Evolutionary conservation across 1,140 invertebrate species (phyloP).

Genomic region (Heterodera carotae): DNA sequence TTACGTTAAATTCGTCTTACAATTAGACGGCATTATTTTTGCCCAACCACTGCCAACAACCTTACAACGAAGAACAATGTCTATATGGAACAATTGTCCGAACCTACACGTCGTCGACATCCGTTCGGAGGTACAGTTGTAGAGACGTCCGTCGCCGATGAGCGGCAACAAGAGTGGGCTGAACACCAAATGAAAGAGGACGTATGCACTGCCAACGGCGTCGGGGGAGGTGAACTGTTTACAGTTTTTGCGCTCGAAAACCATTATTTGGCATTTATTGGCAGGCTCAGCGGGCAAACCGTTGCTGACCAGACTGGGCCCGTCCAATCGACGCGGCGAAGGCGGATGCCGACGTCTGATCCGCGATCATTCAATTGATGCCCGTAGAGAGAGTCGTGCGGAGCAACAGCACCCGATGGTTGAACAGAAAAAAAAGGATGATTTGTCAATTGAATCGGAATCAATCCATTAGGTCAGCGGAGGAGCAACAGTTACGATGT

Average conservation of each 20-base stretch:
- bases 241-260: not conserved
- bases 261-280: not conserved
- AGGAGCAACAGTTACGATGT: not conserved
- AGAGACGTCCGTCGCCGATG: not conserved
- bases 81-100: constrained; percentile 20
- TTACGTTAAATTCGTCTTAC: not conserved
- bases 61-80: not conserved
- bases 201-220: not conserved
- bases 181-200: not conserved
- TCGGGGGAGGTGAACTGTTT: not conserved
- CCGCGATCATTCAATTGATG: constrained; percentile 22
- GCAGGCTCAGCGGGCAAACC: not conserved
- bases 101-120: constrained; percentile 4
- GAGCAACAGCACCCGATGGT: not conserved
- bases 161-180: not conserved
- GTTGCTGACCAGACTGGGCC: not conserved
- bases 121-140: not conserved
- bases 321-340: constrained; percentile 6
- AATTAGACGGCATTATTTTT: constrained; percentile 19
- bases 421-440: too few species aligned
- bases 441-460: too few species aligned
- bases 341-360: constrained; percentile 26
- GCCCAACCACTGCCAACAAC: not conserved
- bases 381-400: not conserved
- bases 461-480: too few species aligned